Percentiles rank a stretch among this genome's conserved stretches.
Conservation (phyloP, 2,888 invertebrate genomes). For the Carpatolechia fugitivella region DNA sequence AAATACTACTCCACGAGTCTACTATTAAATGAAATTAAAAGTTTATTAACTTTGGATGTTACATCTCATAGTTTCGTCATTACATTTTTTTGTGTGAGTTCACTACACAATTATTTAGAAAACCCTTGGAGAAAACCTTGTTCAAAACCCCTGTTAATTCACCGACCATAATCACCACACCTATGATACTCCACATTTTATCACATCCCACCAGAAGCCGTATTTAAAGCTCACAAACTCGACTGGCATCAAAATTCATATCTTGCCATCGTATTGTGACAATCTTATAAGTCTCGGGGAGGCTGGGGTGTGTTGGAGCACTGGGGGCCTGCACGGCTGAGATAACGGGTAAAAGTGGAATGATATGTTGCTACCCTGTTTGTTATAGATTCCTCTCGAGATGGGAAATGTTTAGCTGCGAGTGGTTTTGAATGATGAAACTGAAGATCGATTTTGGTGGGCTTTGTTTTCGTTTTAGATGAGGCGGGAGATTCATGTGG, state of each 20-base stretch:
- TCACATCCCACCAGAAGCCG: conserved; percentile 20
- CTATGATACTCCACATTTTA: neutral
- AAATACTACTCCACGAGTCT: too few relatives aligned
- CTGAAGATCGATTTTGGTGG: neutral
- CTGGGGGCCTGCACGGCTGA: conserved; percentile 35
- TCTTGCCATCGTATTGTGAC: conserved; percentile 36
- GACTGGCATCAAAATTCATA: conserved; percentile 46
- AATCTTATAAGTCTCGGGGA: conserved; percentile 28
- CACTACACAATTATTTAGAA: too few relatives aligned
- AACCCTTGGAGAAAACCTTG: too few relatives aligned
- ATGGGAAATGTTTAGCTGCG: neutral
- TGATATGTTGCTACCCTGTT: conserved; percentile 38
- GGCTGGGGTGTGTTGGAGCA: conserved; percentile 18
- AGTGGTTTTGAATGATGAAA: conserved; percentile 2
- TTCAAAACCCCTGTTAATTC: too few relatives aligned
- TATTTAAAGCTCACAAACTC: conserved; percentile 11
- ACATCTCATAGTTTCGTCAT: too few relatives aligned
- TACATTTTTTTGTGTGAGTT: too few relatives aligned
- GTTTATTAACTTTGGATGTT: too few relatives aligned
- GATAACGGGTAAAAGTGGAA: conserved; percentile 47
- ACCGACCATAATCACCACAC: neutral
- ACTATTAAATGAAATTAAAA: too few relatives aligned
- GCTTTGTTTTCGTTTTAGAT: neutral
- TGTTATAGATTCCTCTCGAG: conserved; percentile 21
- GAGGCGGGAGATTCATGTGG: neutral